phyloP scores from a whole-genome alignment of 2,113 vertebrate species.

The Lanius ludovicianus region DNA sequence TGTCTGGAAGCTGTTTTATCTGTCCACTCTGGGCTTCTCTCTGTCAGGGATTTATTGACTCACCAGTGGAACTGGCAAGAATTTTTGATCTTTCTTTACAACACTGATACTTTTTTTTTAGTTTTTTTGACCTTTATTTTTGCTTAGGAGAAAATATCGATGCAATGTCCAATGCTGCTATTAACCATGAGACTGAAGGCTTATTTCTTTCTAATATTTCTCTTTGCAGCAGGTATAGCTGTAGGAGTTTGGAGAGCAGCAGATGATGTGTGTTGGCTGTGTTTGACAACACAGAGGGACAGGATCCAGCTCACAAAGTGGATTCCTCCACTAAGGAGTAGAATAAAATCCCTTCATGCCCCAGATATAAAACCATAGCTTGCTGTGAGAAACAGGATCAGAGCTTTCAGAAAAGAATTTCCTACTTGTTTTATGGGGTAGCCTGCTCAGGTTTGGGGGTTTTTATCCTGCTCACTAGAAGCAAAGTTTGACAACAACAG shows the following conservation, averaged over 20 bases:
- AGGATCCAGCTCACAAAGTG: background rate
- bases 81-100: background rate
- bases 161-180: background rate
- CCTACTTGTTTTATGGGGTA: background rate
- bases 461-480: background rate
- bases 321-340: background rate
- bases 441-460: background rate
- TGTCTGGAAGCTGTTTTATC: background rate
- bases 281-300: background rate
- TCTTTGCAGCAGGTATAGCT: background rate
- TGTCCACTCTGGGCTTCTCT: background rate
- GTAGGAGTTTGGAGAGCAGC: background rate
- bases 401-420: background rate
- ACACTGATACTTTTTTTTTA: background rate
- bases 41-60: background rate
- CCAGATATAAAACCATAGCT: background rate
- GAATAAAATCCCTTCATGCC: background rate
- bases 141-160: background rate
- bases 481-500: background rate
- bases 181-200: background rate
- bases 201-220: background rate
- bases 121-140: background rate
- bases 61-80: background rate
- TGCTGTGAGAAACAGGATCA: background rate
- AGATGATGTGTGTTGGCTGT: background rate